Conservation (phyloP, 2,113 vertebrate genomes). For the Crotalus helleri region DNA sequence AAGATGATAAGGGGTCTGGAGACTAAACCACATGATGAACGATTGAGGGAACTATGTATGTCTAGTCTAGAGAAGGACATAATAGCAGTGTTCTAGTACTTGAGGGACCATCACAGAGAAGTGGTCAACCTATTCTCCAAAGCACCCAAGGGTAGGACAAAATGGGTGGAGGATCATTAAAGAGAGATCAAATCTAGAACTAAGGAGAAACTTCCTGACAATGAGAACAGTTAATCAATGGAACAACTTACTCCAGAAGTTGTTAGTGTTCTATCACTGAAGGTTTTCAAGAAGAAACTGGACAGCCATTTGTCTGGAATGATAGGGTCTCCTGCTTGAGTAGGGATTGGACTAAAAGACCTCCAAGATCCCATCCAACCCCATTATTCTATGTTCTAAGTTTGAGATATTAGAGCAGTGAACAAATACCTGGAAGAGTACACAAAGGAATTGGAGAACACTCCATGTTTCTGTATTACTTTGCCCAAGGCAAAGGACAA, state of each 20-base stretch:
- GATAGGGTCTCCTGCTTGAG: too few species aligned
- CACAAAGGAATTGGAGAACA: neutral
- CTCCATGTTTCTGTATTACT: neutral
- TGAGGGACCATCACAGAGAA: neutral
- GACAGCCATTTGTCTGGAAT: too few species aligned
- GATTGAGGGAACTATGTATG: neutral
- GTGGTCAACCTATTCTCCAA: neutral
- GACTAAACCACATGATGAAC: neutral
- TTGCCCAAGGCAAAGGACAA: neutral
- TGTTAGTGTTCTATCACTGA: too few species aligned
- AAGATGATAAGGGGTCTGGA: neutral
- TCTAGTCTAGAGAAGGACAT: neutral
- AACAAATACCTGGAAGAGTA: neutral
- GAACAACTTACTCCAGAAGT: too few species aligned
- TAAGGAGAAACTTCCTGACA: too few species aligned
- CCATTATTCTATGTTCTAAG: too few species aligned
- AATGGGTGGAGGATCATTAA: neutral
- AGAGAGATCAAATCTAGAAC: neutral
- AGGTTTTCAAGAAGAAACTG: too few species aligned
- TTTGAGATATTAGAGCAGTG: neutral
- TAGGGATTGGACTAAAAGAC: too few species aligned
- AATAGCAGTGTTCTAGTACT: neutral
- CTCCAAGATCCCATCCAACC: too few species aligned
- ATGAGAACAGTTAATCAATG: too few species aligned
- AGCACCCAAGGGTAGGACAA: neutral